Base-by-base conservation (phyloP, 2,113 vertebrate species). In the Rhinopomastus cyanomelas region DNA sequence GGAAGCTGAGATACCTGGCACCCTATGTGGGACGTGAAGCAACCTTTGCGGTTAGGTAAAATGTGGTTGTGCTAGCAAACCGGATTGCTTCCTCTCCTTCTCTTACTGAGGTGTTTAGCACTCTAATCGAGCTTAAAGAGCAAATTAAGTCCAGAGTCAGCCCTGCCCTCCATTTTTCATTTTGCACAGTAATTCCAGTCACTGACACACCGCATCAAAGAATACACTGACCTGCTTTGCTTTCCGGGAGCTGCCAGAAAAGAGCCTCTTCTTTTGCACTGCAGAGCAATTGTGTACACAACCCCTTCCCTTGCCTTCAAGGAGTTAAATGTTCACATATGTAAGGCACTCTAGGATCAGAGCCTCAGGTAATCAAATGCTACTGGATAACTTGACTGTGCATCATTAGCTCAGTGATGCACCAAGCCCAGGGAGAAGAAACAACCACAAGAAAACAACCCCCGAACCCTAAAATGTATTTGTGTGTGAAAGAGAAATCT, bases 341-440 rank as follows among this genome's bases (percentile, higher is more conserved):
- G 26, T 82, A 73, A 91, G 37, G 26, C 51, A 75, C 87, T 23
- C 56, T 53, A 73, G 71, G 67, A 85, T 91, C 74, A 87, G 81
- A 88, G 77, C 78, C 55, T 74, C 72, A 17, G 6, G 46, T 88
- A 81, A 84, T 88, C 32, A 75, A 61, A 42, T 69, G 80, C 79
- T 39, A 61, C 32, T 81, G 69, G 29, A 7, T 88, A 76, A 72
- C 52, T 81, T 48, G 42, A 36, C 57, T 73, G 32, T 79, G 60
- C 42, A 36, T 93, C 85, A 71, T 92, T 89, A 90, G 51, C 52
- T 92, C 81, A 76, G 30, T 60, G 39, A 93, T 81, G 37, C 65
- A 91, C 34, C 68, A 78, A 60, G 52, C 42, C 89, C 20, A 85
- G 75, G n/a, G 51, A 89, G 7, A 81, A 19, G 19, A 19, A 20